These are phyloP conservation scores for Ethmia dodecea DNA, from an alignment of 2,888 invertebrate genomes.

Conservation along the genomic window DNA sequence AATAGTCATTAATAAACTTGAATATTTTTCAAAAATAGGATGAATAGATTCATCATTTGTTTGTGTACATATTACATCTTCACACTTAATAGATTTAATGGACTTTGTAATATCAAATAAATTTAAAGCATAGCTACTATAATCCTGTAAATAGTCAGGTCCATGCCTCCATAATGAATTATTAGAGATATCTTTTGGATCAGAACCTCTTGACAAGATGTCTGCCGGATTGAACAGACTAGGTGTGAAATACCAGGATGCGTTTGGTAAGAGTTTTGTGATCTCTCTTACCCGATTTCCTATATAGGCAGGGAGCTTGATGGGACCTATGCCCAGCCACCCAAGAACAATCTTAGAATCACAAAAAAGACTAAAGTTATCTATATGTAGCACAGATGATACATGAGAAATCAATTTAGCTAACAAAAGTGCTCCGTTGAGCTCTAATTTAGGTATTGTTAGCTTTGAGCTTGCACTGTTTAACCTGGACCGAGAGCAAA, in stretches of 20 bases:
- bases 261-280: background rate
- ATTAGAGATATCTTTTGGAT: too few relatives aligned
- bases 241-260: background rate
- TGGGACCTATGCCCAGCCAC: too few relatives aligned
- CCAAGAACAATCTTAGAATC: background rate
- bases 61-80: too few relatives aligned
- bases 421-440: too few relatives aligned
- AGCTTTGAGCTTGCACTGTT: slow-evolving; percentile 1
- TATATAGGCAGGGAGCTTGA: background rate
- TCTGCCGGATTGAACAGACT: background rate
- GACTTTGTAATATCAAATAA: too few relatives aligned
- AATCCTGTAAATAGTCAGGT: too few relatives aligned
- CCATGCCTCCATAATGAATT: too few relatives aligned
- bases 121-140: too few relatives aligned
- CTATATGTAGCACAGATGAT: background rate
- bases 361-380: background rate
- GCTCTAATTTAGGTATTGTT: slow-evolving; percentile 10
- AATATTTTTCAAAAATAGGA: too few relatives aligned
- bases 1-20: too few relatives aligned
- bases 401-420: background rate
- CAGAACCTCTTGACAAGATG: background rate
- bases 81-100: too few relatives aligned
- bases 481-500: slow-evolving; percentile 14
- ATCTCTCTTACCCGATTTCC: background rate
- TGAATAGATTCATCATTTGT: too few relatives aligned